Evolutionary conservation across 2,888 invertebrate genomes (phyloP).

Genomic region (Drosophila quinaria): DNA sequence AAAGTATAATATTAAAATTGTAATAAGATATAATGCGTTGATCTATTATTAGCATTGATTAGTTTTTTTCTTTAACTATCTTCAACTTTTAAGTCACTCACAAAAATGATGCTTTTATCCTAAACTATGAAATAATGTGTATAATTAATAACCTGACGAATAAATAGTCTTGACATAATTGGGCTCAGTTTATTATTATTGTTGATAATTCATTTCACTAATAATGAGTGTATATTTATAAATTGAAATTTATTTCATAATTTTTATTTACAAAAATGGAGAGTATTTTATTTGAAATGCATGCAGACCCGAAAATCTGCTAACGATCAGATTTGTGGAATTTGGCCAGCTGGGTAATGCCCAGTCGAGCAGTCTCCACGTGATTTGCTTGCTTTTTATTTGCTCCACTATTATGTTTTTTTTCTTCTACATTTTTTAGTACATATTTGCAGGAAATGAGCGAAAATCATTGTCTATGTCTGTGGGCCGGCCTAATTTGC

Average conservation of each 20-base stretch:
- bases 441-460: slow-evolving; percentile 71
- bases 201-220: neutral
- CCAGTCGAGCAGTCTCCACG: neutral
- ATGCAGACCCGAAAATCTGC: neutral
- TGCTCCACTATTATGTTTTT: slow-evolving; percentile 1
- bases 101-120: no score
- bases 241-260: no score
- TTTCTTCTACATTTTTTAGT: slow-evolving; percentile 11
- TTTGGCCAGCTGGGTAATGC: slow-evolving; percentile 1
- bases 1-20: no score
- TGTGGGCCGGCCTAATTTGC: slow-evolving; percentile 58
- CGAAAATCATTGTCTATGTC: slow-evolving; percentile 63
- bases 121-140: no score
- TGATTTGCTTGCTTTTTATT: neutral
- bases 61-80: no score
- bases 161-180: no score
- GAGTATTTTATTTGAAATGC: neutral
- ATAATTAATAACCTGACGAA: no score
- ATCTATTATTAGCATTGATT: no score
- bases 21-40: no score
- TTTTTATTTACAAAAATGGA: neutral
- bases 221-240: neutral
- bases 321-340: neutral
- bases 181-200: neutral
- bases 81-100: no score